phyloP scores from a whole-genome alignment of 1,140 invertebrate species.

The Laupala kohalensis region DNA sequence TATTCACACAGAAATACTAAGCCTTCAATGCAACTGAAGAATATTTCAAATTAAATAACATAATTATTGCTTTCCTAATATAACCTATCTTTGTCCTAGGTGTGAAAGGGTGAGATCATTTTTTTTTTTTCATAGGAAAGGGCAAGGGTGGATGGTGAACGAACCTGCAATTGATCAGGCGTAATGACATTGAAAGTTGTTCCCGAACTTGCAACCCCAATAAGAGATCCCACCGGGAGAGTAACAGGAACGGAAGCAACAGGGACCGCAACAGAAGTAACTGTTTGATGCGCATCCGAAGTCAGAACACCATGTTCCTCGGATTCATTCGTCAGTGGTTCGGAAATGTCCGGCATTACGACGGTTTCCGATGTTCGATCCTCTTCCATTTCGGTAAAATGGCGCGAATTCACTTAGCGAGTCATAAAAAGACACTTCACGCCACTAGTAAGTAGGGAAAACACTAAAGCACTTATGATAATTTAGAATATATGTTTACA shows the following conservation, averaged over 20 bases:
- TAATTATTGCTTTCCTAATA: no score
- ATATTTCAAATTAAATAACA: no score
- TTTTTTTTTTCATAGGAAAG: neutral
- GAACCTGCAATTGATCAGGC: conserved; percentile 57
- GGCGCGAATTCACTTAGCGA: conserved; percentile 7
- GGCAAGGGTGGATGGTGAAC: neutral
- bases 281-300: conserved; percentile 19
- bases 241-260: conserved; percentile 50
- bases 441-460: neutral
- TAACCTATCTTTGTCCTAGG: no score
- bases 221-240: conserved; percentile 63
- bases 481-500: neutral
- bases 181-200: conserved; percentile 75
- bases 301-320: conserved; percentile 34
- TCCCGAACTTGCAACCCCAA: conserved; percentile 43
- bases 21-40: no score
- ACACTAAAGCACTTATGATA: neutral
- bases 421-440: neutral
- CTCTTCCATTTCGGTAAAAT: conserved; percentile 29
- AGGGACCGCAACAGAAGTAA: conserved; percentile 26
- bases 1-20: no score
- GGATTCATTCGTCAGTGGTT: conserved; percentile 43
- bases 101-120: no score
- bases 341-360: conserved; percentile 53
- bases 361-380: conserved; percentile 44